Evolutionary conservation across 1,140 invertebrate species (phyloP).

Genomic region (Drosophila pseudoobscura): DNA sequence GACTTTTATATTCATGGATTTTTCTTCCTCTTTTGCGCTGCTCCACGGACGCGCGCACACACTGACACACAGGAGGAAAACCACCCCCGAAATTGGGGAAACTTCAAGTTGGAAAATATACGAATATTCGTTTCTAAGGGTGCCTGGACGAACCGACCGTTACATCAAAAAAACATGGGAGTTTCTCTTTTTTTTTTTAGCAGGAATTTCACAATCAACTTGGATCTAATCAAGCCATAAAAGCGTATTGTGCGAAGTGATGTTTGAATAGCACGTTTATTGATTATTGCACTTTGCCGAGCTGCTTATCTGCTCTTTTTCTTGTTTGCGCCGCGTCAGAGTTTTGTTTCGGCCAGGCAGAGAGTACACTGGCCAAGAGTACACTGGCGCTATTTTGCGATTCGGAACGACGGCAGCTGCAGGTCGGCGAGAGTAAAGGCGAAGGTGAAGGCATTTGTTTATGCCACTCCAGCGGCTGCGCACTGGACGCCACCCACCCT

Average conservation of each 20-base stretch:
- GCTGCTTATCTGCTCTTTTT: conserved; percentile 54
- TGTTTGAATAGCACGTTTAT: conserved; percentile 66
- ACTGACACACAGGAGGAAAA: conserved; percentile 25
- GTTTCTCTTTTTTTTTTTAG: conserved; percentile 15
- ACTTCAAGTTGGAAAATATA: conserved; percentile 59
- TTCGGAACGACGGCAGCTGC: background rate
- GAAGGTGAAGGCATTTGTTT: conserved; percentile 72
- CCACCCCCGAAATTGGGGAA: conserved; percentile 53
- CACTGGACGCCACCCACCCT: conserved; percentile 26
- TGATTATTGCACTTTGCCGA: conserved; percentile 65
- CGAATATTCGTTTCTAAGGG: conserved; percentile 4
- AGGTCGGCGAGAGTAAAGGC: conserved; percentile 28
- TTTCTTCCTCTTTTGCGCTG: conserved; percentile 32
- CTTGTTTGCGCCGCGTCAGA: conserved; percentile 26
- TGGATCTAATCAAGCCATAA: conserved; percentile 60
- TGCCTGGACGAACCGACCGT: conserved; percentile 8
- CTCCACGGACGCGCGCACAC: conserved; percentile 6
- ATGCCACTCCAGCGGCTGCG: conserved; percentile 68
- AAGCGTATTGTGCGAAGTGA: conserved; percentile 39
- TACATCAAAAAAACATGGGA: conserved; percentile 19
- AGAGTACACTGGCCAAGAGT: conserved; percentile 56
- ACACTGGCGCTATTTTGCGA: conserved; percentile 62
- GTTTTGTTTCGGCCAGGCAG: conserved; percentile 41
- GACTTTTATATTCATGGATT: conserved; percentile 68
- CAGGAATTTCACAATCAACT: conserved; percentile 65